These are phyloP conservation scores for Fratercula arctica DNA, from an alignment of 2,797 vertebrate genomes.

Conservation along the genomic window DNA sequence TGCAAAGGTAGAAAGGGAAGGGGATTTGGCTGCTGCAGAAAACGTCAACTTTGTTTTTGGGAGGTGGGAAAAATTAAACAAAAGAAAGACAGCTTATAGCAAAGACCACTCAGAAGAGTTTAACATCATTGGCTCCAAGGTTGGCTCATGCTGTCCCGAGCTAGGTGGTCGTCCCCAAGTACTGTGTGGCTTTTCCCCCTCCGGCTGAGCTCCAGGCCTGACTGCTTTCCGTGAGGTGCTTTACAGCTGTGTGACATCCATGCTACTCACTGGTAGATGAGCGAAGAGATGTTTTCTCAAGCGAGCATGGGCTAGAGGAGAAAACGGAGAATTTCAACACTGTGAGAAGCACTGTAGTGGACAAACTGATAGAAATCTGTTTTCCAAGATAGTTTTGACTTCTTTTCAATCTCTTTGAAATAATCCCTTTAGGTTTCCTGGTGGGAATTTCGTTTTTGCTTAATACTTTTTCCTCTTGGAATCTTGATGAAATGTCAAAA, in stretches of 20 bases:
- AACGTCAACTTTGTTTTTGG: rapidly evolving
- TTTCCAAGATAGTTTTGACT: neutral
- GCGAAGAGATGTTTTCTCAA: neutral
- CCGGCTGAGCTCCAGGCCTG: neutral
- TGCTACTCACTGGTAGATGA: rapidly evolving
- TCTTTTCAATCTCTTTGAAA: neutral
- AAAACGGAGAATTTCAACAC: neutral
- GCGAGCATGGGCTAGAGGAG: neutral
- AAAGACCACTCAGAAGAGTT: neutral
- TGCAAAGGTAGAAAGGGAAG: neutral
- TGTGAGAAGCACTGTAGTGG: neutral
- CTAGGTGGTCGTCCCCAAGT: neutral
- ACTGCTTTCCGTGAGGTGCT: neutral
- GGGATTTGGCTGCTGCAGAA: neutral
- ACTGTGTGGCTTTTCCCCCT: neutral
- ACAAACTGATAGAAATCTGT: neutral
- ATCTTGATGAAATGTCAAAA: neutral
- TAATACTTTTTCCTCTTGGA: neutral
- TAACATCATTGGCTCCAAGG: neutral
- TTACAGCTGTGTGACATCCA: neutral
- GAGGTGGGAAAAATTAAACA: neutral
- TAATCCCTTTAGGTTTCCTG: neutral
- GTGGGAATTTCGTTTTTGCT: neutral
- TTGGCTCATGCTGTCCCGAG: neutral
- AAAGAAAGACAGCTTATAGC: neutral